A percentile compares a stretch with the other conserved stretches of the same genome.
phyloP scores from a whole-genome alignment of 2,113 vertebrate species.

The Speoplatyrhinus poulsoni region DNA sequence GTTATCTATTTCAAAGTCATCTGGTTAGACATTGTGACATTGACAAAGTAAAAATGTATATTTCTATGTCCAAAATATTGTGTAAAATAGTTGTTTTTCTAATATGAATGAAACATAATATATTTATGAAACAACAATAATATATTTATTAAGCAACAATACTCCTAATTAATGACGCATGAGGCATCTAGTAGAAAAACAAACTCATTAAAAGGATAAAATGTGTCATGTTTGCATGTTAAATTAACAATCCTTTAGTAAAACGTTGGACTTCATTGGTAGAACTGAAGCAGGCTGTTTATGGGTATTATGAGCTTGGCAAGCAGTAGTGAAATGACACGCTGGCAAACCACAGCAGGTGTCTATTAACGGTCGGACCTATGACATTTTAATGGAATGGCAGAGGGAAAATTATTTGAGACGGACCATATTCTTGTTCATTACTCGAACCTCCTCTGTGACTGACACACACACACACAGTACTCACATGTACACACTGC shows the following conservation, averaged over 20 bases:
- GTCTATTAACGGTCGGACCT: constrained; percentile 56
- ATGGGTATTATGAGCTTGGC: constrained; percentile 1
- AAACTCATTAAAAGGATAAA: too few species aligned
- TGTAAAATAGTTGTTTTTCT: too few species aligned
- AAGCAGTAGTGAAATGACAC: constrained; percentile 37
- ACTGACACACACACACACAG: constrained; percentile 8
- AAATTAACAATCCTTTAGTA: background rate
- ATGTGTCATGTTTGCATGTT: background rate
- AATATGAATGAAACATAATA: too few species aligned
- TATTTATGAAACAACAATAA: too few species aligned
- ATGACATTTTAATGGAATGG: constrained; percentile 65
- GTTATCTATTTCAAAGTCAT: constrained; percentile 41
- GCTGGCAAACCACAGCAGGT: constrained; percentile 23
- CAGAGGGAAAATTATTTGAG: constrained; percentile 54
- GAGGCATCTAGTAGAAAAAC: too few species aligned
- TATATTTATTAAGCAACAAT: too few species aligned
- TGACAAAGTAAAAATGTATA: too few species aligned
- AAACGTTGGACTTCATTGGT: background rate
- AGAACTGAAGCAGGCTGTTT: background rate
- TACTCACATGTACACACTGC: background rate
- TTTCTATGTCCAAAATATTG: too few species aligned
- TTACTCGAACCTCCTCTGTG: constrained; percentile 45
- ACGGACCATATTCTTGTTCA: constrained; percentile 59
- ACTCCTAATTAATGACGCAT: too few species aligned
- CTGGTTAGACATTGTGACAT: too few species aligned